Percentiles rank a stretch among this genome's conserved stretches.
These are phyloP conservation scores for Allolobophora icterica DNA, from an alignment of 2,888 invertebrate species.

Conservation along the genomic window DNA sequence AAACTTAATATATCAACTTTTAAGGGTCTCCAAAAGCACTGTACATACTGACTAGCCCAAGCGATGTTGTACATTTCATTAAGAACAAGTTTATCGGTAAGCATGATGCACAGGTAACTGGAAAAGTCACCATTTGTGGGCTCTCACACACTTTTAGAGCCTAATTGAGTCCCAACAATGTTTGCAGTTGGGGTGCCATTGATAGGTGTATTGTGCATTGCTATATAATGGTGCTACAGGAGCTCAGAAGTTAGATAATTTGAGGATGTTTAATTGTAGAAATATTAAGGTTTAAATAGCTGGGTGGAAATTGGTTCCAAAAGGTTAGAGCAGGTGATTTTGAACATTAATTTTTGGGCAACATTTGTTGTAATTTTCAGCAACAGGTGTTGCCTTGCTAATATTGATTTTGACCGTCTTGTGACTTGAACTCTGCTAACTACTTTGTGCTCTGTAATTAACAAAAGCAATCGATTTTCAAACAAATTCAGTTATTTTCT, in stretches of 20 bases:
- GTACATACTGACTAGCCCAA: not conserved
- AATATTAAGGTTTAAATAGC: not conserved
- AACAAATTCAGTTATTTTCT: not conserved
- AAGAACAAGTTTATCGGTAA: not conserved
- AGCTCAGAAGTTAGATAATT: not conserved
- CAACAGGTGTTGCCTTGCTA: constrained; percentile 1
- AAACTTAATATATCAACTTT: not conserved
- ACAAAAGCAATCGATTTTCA: not conserved
- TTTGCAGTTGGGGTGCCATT: not conserved
- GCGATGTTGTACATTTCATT: not conserved
- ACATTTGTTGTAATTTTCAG: not conserved
- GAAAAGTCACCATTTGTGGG: not conserved
- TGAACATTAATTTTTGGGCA: not conserved
- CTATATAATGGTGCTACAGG: not conserved
- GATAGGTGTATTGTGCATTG: not conserved
- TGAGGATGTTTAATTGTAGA: not conserved
- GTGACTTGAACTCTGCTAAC: not conserved
- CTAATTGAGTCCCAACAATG: not conserved
- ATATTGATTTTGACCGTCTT: not conserved
- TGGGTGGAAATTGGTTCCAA: not conserved
- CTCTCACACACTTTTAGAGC: not conserved
- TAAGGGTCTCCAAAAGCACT: not conserved
- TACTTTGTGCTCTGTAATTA: not conserved
- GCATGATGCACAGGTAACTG: not conserved
- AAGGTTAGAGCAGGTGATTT: not conserved